A percentile compares a stretch with the other conserved stretches of the same genome.
Evolutionary conservation across 1,140 invertebrate species (phyloP).

Genomic region (Cheumatopsyche charites): DNA sequence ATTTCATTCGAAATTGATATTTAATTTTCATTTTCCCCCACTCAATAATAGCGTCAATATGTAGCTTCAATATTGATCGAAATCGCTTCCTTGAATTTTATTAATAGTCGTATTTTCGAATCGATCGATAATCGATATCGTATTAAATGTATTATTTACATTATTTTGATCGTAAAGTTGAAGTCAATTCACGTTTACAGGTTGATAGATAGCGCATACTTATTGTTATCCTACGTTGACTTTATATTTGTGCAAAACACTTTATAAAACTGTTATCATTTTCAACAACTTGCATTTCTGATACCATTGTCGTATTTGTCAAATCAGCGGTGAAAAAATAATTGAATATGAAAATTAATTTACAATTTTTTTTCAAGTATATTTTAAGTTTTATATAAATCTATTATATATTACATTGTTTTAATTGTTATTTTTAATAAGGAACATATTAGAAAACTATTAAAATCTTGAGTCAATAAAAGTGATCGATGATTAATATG

Average conservation of each 20-base stretch:
- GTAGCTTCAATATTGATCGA: too few species aligned
- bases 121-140: not conserved
- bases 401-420: too few species aligned
- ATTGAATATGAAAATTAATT: not conserved
- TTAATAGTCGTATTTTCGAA: too few species aligned
- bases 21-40: not conserved
- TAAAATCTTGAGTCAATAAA: too few species aligned
- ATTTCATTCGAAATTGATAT: slow-evolving; percentile 40
- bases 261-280: slow-evolving; percentile 4
- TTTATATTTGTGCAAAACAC: slow-evolving; percentile 8
- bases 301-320: slow-evolving; percentile 22
- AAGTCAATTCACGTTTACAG: too few species aligned
- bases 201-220: too few species aligned
- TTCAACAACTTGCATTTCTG: slow-evolving; percentile 16
- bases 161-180: too few species aligned
- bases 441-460: too few species aligned
- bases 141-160: too few species aligned
- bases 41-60: not conserved
- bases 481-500: not conserved
- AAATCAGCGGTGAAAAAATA: slow-evolving; percentile 9
- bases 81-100: too few species aligned
- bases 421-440: too few species aligned
- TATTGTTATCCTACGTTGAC: not conserved
- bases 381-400: too few species aligned
- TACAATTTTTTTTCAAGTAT: not conserved